A percentile compares a stretch with the other conserved stretches of the same genome.
phyloP scores from a whole-genome alignment of 2,113 vertebrate species.

The Hippocampus abdominalis region DNA sequence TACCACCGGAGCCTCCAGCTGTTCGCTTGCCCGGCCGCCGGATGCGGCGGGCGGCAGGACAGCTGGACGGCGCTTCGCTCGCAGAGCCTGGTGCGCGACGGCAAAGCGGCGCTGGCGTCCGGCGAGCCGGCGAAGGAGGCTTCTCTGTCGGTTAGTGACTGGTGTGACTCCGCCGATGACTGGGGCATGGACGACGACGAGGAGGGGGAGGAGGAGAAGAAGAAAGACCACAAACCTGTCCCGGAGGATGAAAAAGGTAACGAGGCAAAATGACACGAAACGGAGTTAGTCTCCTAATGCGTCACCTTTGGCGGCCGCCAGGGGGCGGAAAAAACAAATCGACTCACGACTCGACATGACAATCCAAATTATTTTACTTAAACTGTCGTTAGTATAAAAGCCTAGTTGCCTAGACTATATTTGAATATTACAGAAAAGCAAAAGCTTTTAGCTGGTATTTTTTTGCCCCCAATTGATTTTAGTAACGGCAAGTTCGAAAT shows the following conservation, averaged over 20 bases:
- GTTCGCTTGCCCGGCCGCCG: conserved; percentile 43
- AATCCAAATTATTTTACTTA: too few species aligned
- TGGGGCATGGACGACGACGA: conserved; percentile 49
- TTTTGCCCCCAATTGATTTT: too few species aligned
- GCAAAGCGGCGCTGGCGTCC: not conserved
- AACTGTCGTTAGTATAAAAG: too few species aligned
- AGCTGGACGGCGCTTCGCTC: conserved; percentile 56
- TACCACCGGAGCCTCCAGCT: conserved; percentile 56
- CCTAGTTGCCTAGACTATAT: too few species aligned
- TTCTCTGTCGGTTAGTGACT: conserved; percentile 40
- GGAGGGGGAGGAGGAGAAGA: conserved; percentile 22
- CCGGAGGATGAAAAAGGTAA: conserved; percentile 18
- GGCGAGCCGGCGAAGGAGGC: not conserved
- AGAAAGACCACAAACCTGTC: not conserved
- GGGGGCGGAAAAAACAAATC: too few species aligned
- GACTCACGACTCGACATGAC: too few species aligned
- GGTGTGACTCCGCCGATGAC: conserved; percentile 63
- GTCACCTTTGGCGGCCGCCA: not conserved
- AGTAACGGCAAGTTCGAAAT: too few species aligned
- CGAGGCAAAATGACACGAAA: too few species aligned
- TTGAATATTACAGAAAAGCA: too few species aligned
- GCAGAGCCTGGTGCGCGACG: conserved; percentile 38
- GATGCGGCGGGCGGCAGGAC: conserved; percentile 31
- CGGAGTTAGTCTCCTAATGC: not conserved
- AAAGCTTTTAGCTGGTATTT: too few species aligned